Evolutionary conservation across 2,113 vertebrate genomes (phyloP), one percentile per base, ranked within the genome.

Genomic region (Poeciliopsis occidentalis): DNA sequence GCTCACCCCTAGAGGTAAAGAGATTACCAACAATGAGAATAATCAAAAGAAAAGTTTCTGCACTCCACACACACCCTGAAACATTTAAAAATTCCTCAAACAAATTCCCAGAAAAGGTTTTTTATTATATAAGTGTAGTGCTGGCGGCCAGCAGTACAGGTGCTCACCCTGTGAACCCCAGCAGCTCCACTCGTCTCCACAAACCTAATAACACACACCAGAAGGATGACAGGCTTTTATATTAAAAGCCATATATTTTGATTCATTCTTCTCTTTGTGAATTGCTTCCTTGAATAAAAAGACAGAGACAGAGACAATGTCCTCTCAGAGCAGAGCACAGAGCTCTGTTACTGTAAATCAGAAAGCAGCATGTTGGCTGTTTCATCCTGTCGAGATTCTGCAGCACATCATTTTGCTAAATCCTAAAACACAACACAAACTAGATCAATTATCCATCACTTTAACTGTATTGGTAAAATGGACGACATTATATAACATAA

Each of bases 221-320:
- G 88, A 92, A 86, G 85, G 90, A 92, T 88, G 89, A 93, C 85
- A 85, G 90, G 89, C 91, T 90, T 85, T 96, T 94, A 94, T 92
- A 95, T 93, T 92, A 95, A 91, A 94, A 95, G 94, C 95, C 96
- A 96, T 94, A 96, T 96, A 94, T 91, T 96, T 90, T 95, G 96
- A 97, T 98, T 94, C 96, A 93, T 96, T 96, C 92, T 91, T 63
- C 85, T 87, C 86, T 92, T 82, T 85, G 83, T 82, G 83, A 89
- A 82, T 76, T 80, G 80, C 63, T 57, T 32, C 34, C 60, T 75
- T 22, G 84, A 82, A 83, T 83, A 57, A 80, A 3, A 85, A 69
- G n/a, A 69, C 51, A 30, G 24, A 57, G 47, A 60, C 30, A 57
- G 39, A 51, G 70, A 62, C 32, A 15, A 5, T 22, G 34, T 71